phyloP scores from a whole-genome alignment of 2,797 vertebrate genomes.

The Peromyscus eremicus region DNA sequence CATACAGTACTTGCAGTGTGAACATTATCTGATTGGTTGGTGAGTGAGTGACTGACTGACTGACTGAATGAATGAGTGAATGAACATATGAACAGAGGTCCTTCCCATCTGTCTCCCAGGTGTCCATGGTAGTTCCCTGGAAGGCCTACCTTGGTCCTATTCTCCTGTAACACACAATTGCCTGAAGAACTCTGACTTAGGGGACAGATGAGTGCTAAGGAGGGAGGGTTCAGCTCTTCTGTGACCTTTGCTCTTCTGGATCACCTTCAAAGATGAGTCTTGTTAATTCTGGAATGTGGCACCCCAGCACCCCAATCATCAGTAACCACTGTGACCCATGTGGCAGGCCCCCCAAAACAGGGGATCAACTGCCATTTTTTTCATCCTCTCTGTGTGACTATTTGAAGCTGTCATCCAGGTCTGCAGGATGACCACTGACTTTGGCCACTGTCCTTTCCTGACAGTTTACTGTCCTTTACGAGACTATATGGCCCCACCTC shows the following conservation, averaged over 20 bases:
- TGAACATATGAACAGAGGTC: neutral
- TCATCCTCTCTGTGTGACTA: neutral
- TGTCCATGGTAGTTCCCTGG: neutral
- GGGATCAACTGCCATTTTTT: neutral
- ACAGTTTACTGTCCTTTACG: neutral
- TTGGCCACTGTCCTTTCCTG: neutral
- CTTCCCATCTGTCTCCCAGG: neutral
- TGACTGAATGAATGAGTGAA: neutral
- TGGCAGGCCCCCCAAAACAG: neutral
- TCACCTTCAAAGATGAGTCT: neutral
- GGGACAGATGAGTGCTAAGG: neutral
- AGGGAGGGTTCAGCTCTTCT: neutral
- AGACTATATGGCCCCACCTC: neutral
- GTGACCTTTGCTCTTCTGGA: neutral
- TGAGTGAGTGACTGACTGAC: neutral
- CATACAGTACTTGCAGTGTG: neutral
- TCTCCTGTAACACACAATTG: neutral
- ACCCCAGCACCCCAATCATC: neutral
- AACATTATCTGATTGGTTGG: neutral
- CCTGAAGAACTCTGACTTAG: neutral
- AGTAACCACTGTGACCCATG: neutral
- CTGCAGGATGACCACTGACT: neutral
- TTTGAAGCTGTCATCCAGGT: neutral
- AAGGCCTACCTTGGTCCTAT: neutral
- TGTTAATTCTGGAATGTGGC: neutral